A percentile compares a stretch with the other conserved stretches of the same genome.
Evolutionary conservation across 2,113 vertebrate genomes (phyloP).

Genomic region (Mobula hypostoma): DNA sequence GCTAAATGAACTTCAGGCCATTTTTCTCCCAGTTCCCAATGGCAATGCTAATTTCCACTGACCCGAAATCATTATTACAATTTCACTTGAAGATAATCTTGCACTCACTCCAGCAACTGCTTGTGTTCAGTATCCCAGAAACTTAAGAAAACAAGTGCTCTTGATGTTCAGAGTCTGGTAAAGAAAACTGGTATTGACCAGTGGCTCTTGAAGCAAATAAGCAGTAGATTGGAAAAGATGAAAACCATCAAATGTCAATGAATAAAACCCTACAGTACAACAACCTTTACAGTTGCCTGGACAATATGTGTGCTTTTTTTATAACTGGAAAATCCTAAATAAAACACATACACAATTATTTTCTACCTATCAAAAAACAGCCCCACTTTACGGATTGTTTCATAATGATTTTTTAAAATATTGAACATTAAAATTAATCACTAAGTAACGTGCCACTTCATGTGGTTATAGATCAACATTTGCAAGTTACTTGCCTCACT

Average conservation of each 20-base stretch:
- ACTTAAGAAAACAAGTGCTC: neutral
- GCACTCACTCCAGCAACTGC: neutral
- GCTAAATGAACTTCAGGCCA: too few species aligned
- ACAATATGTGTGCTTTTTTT: neutral
- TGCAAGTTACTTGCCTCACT: neutral
- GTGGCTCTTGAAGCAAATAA: constrained; percentile 15
- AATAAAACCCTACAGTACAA: neutral
- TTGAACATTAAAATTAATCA: neutral
- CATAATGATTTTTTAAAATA: neutral
- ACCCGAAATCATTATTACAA: neutral
- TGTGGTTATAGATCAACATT: neutral
- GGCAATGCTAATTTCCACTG: neutral
- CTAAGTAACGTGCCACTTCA: neutral
- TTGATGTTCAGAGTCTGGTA: constrained; percentile 4
- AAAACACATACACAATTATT: neutral
- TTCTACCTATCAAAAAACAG: neutral
- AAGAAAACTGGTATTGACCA: neutral
- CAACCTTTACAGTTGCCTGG: neutral
- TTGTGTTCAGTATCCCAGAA: neutral
- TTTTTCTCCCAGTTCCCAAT: neutral
- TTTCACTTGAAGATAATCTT: neutral
- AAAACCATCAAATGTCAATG: constrained; percentile 23
- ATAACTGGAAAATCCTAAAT: neutral
- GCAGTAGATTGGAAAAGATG: constrained; percentile 18
- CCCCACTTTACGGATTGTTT: neutral